Conservation (phyloP, 2,113 vertebrate genomes). For the Osmerus mordax region DNA sequence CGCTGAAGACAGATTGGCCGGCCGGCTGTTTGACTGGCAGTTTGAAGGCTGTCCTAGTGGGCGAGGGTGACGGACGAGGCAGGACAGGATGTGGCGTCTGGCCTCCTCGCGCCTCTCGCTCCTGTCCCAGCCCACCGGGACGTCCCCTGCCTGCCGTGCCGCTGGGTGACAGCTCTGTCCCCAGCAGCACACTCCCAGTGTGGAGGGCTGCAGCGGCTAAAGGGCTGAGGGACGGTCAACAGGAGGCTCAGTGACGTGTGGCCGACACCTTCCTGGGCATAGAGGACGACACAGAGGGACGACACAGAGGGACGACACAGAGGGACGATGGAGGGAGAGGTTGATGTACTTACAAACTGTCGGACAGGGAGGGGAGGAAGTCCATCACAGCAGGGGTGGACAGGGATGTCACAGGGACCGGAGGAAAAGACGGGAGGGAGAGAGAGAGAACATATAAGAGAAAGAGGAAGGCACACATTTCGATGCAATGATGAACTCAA, state of each 20-base stretch:
- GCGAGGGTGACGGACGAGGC: constrained; percentile 67
- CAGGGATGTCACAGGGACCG: constrained; percentile 17
- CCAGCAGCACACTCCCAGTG: constrained; percentile 31
- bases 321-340: constrained; percentile 52
- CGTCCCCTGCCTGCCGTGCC: constrained; percentile 35
- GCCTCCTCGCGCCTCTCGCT: constrained; percentile 55
- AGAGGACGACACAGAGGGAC: background rate
- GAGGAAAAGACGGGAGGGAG: constrained; percentile 19
- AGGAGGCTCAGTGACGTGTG: constrained; percentile 43
- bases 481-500: background rate
- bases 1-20: constrained; percentile 60
- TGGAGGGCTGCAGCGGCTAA: constrained; percentile 42
- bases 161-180: constrained; percentile 37
- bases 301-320: constrained; percentile 32
- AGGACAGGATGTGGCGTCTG: constrained; percentile 69
- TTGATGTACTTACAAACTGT: constrained; percentile 80
- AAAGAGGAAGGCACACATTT: constrained; percentile 1
- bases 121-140: constrained; percentile 46
- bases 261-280: constrained; percentile 37
- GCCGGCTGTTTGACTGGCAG: constrained; percentile 53
- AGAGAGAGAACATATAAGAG: constrained; percentile 20
- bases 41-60: constrained; percentile 47
- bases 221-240: constrained; percentile 27
- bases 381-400: constrained; percentile 39
- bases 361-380: constrained; percentile 47